Percentiles rank a stretch among this genome's conserved stretches.
Conservation (phyloP, 2,113 vertebrate genomes). For the Heterochromis multidens region DNA sequence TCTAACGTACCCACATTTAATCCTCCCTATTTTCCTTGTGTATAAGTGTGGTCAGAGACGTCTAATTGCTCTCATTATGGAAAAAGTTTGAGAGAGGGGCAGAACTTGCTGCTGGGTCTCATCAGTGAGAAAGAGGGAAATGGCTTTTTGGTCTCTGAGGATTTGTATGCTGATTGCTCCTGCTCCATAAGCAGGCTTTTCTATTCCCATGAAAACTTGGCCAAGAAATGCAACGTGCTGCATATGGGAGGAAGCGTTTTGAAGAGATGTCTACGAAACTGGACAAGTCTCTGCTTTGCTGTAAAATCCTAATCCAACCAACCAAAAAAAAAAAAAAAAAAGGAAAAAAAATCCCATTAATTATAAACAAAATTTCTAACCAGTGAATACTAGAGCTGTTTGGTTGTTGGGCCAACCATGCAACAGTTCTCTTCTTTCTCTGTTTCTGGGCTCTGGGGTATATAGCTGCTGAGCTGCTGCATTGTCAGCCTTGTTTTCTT, state of each 20-base stretch:
- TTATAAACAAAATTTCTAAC: too few species aligned
- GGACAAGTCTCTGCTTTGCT: constrained; percentile 39
- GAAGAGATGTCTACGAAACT: constrained; percentile 33
- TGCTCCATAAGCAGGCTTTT: constrained; percentile 32
- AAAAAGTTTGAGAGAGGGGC: constrained; percentile 48
- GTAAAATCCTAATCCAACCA: constrained; percentile 1
- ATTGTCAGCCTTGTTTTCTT: too few species aligned
- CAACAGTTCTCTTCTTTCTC: too few species aligned
- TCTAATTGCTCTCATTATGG: constrained; percentile 53
- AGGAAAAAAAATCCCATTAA: too few species aligned
- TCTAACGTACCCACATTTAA: constrained; percentile 30
- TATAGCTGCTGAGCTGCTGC: too few species aligned
- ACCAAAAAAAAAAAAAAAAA: neutral
- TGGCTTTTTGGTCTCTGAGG: constrained; percentile 66
- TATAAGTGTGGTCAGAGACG: constrained; percentile 43
- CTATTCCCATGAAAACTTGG: constrained; percentile 72
- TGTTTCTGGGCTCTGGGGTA: too few species aligned
- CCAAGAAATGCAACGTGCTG: constrained; percentile 7
- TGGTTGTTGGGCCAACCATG: too few species aligned
- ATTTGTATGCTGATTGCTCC: constrained; percentile 71
- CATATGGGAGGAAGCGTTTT: constrained; percentile 10
- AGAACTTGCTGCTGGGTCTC: constrained; percentile 66
- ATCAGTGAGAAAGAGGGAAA: constrained; percentile 67
- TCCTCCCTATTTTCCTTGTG: constrained; percentile 1
- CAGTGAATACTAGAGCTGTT: too few species aligned